A percentile compares a stretch with the other conserved stretches of the same genome.
Evolutionary conservation across 2,797 vertebrate species (phyloP).

Genomic region (Podarcis siculus): DNA sequence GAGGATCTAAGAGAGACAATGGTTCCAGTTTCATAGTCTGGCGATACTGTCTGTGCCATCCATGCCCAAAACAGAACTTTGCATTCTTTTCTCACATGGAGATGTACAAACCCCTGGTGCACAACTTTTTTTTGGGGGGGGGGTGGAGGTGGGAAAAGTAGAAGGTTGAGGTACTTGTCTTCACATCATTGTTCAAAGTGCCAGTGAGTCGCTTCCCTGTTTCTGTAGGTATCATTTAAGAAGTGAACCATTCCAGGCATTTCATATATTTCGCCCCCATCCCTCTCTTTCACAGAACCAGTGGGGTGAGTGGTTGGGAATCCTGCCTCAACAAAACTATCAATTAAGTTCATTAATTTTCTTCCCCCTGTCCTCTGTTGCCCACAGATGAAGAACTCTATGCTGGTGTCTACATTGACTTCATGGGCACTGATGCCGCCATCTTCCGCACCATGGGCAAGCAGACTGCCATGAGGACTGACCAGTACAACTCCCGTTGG

Average conservation of each 20-base stretch:
- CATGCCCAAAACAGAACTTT: neutral
- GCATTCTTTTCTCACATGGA: neutral
- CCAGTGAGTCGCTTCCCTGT: neutral
- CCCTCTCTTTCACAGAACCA: neutral
- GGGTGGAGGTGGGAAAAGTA: too few relatives aligned
- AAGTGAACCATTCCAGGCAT: too few relatives aligned
- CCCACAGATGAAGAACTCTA: slow-evolving; percentile 95
- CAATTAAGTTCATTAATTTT: neutral
- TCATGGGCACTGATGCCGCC: slow-evolving; percentile 98
- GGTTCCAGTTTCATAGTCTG: neutral
- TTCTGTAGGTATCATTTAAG: too few relatives aligned
- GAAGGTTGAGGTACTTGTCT: neutral
- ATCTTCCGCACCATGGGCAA: slow-evolving; percentile 98
- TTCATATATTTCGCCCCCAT: neutral
- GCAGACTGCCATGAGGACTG: slow-evolving; percentile 97
- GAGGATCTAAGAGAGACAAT: too few relatives aligned
- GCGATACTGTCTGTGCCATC: neutral
- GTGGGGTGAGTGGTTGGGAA: neutral
- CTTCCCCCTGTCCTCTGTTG: slow-evolving; percentile 29
- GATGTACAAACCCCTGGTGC: neutral
- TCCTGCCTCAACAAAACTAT: neutral
- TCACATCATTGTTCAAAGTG: neutral
- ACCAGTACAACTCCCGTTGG: slow-evolving; percentile 99
- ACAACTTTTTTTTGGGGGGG: neutral
- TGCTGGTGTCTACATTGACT: slow-evolving; percentile 97